These are phyloP conservation scores for Eulacestoma nigropectus DNA, from an alignment of 2,113 vertebrate genomes.

Conservation along the genomic window DNA sequence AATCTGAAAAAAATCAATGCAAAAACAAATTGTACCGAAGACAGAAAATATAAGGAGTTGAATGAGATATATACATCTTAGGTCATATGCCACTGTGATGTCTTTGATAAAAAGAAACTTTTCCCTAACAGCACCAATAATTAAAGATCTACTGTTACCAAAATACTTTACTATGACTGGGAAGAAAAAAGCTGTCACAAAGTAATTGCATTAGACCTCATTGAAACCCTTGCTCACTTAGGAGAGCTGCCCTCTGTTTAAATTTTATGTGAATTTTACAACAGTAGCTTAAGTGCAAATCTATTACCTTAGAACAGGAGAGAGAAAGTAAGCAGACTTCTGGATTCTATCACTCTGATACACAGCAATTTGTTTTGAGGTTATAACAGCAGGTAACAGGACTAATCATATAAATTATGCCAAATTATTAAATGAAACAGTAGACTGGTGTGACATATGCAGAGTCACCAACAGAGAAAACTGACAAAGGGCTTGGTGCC, in stretches of 20 bases:
- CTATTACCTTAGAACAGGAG: background rate
- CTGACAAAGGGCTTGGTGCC: background rate
- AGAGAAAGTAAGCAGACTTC: background rate
- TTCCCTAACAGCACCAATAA: background rate
- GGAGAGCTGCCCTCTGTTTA: background rate
- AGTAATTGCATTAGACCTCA: background rate
- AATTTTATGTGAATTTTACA: background rate
- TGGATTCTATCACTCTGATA: background rate
- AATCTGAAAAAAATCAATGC: background rate
- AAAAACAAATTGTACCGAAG: conserved; percentile 27
- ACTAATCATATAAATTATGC: background rate
- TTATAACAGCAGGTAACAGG: background rate
- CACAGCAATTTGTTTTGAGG: background rate
- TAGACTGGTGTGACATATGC: background rate
- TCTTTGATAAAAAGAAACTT: background rate
- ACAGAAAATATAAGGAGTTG: conserved; percentile 27
- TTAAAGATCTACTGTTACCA: background rate
- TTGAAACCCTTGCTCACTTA: background rate
- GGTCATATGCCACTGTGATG: background rate
- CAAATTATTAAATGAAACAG: background rate
- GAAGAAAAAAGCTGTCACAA: background rate
- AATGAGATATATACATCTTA: background rate
- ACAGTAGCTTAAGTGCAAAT: background rate
- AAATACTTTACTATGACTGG: background rate
- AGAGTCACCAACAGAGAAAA: background rate